Evolutionary conservation across 2,797 vertebrate genomes (phyloP).

Genomic region (Eupleurogrammus muticus): DNA sequence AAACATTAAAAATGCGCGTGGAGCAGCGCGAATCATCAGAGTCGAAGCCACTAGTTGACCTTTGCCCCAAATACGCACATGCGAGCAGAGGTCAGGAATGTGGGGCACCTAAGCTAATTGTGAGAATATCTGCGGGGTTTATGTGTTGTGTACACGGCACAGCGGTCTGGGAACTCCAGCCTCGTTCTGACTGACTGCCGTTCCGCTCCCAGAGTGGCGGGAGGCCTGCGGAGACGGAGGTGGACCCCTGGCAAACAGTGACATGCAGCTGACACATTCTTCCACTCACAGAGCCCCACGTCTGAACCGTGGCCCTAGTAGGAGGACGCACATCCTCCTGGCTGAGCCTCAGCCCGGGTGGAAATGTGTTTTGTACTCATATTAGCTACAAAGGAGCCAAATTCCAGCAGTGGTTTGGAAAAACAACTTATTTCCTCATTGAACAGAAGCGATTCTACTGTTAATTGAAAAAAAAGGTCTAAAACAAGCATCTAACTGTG

Average conservation of each 20-base stretch:
- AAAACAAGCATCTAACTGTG: neutral
- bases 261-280: constrained; percentile 75
- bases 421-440: neutral
- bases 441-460: neutral
- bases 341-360: neutral
- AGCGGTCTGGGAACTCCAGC: constrained; percentile 40
- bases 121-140: constrained; percentile 52
- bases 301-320: constrained; percentile 9
- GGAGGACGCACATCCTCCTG: constrained; percentile 20
- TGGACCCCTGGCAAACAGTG: constrained; percentile 65
- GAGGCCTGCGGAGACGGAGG: constrained; percentile 6
- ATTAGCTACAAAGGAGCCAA: neutral
- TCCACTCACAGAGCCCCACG: constrained; percentile 8
- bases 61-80: constrained; percentile 62
- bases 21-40: constrained; percentile 20
- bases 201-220: constrained; percentile 9
- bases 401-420: constrained; percentile 23
- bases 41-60: constrained; percentile 51
- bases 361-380: neutral
- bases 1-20: neutral
- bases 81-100: constrained; percentile 71
- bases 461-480: neutral
- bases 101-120: constrained; percentile 69
- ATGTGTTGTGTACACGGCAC: constrained; percentile 60
- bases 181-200: constrained; percentile 19